These are phyloP conservation scores for Hemicentrotus pulcherrimus DNA, from an alignment of 35 echinoderm and acorn worm species.

Conservation along the genomic window DNA sequence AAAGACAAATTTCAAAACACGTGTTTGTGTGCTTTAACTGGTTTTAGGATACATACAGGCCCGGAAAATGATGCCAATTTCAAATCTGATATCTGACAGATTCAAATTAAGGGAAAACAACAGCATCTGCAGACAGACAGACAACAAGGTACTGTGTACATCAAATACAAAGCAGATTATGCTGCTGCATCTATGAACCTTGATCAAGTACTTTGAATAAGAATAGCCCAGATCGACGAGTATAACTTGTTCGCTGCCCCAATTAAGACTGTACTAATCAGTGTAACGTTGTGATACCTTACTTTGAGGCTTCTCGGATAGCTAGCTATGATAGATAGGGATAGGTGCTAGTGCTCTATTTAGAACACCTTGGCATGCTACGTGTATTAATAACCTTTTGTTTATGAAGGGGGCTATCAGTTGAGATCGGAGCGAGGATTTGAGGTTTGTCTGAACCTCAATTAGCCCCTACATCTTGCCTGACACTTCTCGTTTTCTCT, in stretches of 20 bases:
- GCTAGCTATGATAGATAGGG: neutral
- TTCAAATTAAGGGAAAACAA: too few species aligned
- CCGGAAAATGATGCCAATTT: too few species aligned
- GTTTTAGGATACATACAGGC: too few species aligned
- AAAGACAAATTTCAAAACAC: too few species aligned
- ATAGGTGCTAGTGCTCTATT: neutral
- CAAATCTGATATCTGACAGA: too few species aligned
- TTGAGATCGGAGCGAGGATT: neutral
- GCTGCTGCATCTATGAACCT: neutral
- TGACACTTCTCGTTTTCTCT: neutral
- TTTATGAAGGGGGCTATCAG: neutral
- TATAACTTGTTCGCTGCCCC: neutral
- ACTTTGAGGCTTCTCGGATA: neutral
- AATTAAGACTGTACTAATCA: neutral
- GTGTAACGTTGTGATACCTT: neutral
- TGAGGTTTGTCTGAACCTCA: neutral
- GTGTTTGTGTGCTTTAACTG: too few species aligned
- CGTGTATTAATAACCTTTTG: neutral
- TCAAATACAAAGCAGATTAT: too few species aligned
- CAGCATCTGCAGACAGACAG: too few species aligned
- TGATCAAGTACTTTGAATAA: neutral
- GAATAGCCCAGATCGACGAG: neutral
- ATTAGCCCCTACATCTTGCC: neutral
- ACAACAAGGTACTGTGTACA: too few species aligned
- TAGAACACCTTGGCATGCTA: neutral